phyloP scores from a whole-genome alignment of 2,113 vertebrate species.

The Rhynchomys soricoides region DNA sequence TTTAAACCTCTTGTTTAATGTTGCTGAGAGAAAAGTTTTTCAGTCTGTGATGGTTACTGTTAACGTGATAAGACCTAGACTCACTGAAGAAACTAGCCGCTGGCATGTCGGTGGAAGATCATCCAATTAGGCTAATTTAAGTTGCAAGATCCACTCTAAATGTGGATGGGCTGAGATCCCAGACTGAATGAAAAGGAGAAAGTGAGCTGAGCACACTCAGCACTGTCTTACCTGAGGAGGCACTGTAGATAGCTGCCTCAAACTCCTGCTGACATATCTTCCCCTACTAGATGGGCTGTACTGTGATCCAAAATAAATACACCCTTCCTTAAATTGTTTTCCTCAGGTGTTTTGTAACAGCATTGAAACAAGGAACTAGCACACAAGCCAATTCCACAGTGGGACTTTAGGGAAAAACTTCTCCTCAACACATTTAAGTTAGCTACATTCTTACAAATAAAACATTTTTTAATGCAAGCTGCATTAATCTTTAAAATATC shows the following conservation, averaged over 20 bases:
- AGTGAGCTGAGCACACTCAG: not conserved
- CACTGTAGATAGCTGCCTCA: not conserved
- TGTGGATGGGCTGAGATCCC: not conserved
- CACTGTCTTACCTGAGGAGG: not conserved
- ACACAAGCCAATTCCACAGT: not conserved
- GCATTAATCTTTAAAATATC: slow-evolving; percentile 18
- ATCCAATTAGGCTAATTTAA: not conserved
- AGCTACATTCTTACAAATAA: not conserved
- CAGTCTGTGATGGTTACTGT: not conserved
- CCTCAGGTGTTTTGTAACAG: not conserved
- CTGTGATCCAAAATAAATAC: not conserved
- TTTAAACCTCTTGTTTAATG: not conserved
- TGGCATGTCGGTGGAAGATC: not conserved
- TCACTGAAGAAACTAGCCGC: not conserved
- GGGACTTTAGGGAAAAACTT: not conserved
- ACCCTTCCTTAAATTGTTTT: not conserved
- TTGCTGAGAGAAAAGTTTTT: not conserved
- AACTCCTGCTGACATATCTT: too few relatives aligned
- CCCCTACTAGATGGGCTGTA: not conserved
- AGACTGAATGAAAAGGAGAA: not conserved
- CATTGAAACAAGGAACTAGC: not conserved
- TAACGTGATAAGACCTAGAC: not conserved
- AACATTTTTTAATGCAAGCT: slow-evolving; percentile 37
- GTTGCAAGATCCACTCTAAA: not conserved
- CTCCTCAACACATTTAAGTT: not conserved